Evolutionary conservation across 2,888 invertebrate genomes (phyloP), one percentile per base, ranked within the genome.

Genomic region (Megalurothrips usitatus): DNA sequence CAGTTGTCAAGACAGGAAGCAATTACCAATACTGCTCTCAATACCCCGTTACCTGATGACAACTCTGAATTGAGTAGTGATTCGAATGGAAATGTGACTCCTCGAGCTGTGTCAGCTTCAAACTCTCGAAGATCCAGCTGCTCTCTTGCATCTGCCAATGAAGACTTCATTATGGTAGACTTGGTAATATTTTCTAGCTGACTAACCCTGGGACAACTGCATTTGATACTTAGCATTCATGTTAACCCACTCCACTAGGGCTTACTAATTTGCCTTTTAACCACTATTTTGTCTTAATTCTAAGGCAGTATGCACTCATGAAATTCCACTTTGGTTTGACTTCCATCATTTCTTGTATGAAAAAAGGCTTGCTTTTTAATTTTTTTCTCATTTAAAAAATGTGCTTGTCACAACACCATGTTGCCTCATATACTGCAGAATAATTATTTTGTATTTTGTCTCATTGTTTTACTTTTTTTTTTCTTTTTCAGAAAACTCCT

Each of bases 81-180:
- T 34, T 58, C 80, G 0, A 88, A 88, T 83, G 87, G 87, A 80
- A 88, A 87, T 84, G 84, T 85, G 34, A 86, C 86, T n/a, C 86
- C 86, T 8, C 86, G 86, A 84, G 82, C 83, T 68, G 79, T 82
- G 79, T 82, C 84, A 78, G 83, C 83, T 19, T 81, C 87, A 81
- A 87, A 87, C 82, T 88, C 88, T 49, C 87, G 88, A 83, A 85
- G 88, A 82, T 88, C 89, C 81, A 87, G 88, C 83, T 87, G 88
- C 83, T 89, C 89, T 58, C 88, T 89, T 86, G 87, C 88, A 82
- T 89, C 89, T 83, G 88, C 89, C 80, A 89, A 89, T 84, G 92
- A 92, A 84, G 92, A 92, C 87, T 92, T 92, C 89, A 92, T 92
- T 86, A 90, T 92, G 90, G 91, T 92, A 86, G 92, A 92, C 87